Conservation (phyloP, 2,888 invertebrate genomes). For the Amitus sp. region DNA sequence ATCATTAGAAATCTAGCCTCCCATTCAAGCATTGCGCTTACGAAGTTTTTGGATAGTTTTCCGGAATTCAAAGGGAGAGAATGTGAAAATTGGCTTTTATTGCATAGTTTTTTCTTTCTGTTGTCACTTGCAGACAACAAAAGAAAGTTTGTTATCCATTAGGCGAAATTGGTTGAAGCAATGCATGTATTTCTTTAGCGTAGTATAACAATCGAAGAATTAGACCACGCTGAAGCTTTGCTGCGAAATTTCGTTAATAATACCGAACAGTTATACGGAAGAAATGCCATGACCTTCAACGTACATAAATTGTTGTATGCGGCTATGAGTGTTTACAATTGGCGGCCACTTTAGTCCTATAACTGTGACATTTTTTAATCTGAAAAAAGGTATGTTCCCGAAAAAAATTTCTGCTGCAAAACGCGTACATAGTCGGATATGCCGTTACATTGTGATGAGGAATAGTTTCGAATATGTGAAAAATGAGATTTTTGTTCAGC, state of each 20-base stretch:
- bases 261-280: constrained; percentile 8
- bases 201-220: not conserved
- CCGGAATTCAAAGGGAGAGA: too few species aligned
- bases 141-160: constrained; percentile 2
- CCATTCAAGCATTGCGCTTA: not conserved
- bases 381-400: too few species aligned
- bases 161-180: constrained; percentile 10
- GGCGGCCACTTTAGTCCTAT: constrained; percentile 13
- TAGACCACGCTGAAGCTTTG: too few species aligned
- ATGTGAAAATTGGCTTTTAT: constrained; percentile 15
- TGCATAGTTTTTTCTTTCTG: constrained; percentile 4
- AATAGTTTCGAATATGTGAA: too few species aligned
- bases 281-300: constrained; percentile 13
- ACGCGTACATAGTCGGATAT: too few species aligned
- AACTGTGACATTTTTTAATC: too few species aligned
- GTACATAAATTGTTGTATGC: constrained; percentile 13
- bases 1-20: too few species aligned
- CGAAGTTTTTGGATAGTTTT: constrained; percentile 1
- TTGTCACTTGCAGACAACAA: not conserved
- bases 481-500: too few species aligned
- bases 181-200: constrained; percentile 2
- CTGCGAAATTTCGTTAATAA: constrained; percentile 6
- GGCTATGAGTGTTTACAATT: constrained; percentile 7
- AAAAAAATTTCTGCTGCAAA: too few species aligned
- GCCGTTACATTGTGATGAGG: too few species aligned